phyloP scores from a whole-genome alignment of 2,888 invertebrate genomes.

The Beris morrisii region DNA sequence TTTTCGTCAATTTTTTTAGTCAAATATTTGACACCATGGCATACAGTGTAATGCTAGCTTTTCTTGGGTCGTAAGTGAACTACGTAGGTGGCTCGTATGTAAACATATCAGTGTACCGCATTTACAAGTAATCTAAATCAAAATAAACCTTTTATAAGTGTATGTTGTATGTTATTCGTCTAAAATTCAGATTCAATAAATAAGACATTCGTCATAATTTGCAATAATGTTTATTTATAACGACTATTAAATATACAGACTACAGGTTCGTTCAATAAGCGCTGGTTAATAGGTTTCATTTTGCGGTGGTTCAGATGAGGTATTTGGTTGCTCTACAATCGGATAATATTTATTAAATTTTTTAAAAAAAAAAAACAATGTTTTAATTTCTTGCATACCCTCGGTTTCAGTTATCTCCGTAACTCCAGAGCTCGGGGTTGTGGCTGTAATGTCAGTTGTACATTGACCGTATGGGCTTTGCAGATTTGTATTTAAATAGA shows the following conservation, averaged over 20 bases:
- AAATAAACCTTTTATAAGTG: neutral
- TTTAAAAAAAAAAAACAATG: no score
- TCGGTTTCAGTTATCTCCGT: no score
- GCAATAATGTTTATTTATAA: neutral
- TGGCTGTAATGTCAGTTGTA: neutral
- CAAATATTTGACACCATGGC: no score
- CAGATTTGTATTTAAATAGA: constrained; percentile 36
- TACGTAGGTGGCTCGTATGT: no score
- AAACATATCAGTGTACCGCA: neutral
- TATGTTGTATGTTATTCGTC: neutral
- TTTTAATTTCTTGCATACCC: no score
- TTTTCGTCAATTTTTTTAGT: no score
- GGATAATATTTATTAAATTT: no score
- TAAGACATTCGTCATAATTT: neutral
- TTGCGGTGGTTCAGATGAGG: no score
- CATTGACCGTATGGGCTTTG: constrained; percentile 34
- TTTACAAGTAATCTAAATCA: neutral
- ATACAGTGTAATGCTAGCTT: no score
- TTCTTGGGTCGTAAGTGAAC: no score
- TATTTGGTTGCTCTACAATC: no score
- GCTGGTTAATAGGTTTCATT: neutral
- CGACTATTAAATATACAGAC: neutral
- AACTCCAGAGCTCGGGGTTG: no score
- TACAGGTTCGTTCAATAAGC: neutral
- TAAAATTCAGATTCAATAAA: neutral